Percentiles rank a stretch among this genome's conserved stretches.
phyloP scores from a whole-genome alignment of 1,140 invertebrate species.

The Bombus difficillimus region DNA sequence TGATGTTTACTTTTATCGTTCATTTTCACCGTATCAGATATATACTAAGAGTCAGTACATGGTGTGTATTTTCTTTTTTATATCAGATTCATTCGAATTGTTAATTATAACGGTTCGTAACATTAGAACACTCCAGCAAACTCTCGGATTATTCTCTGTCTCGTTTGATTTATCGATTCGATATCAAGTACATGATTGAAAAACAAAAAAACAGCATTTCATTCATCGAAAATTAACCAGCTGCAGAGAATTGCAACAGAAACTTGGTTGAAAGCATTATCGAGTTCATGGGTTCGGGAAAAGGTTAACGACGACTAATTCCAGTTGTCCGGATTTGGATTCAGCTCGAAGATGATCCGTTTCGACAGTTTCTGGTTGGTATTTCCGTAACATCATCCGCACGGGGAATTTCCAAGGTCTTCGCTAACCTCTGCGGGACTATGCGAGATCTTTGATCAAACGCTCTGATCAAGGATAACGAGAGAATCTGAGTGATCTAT shows the following conservation, averaged over 20 bases:
- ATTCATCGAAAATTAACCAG: no score
- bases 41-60: no score
- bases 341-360: background rate
- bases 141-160: no score
- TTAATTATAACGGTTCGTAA: no score
- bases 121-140: no score
- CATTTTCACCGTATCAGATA: no score
- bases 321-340: background rate
- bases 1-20: no score
- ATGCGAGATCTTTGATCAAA: constrained; percentile 19
- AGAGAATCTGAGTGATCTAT: constrained; percentile 18
- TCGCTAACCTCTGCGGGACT: background rate
- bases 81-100: no score
- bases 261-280: background rate
- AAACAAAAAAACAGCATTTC: no score
- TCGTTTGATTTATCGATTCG: no score
- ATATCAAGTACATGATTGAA: no score
- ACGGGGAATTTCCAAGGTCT: constrained; percentile 21
- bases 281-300: background rate
- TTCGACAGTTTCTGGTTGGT: background rate
- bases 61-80: no score
- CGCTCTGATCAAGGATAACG: constrained; percentile 41
- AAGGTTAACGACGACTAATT: constrained; percentile 19
- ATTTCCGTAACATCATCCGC: constrained; percentile 7
- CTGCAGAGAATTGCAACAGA: background rate